Base-by-base conservation (phyloP, 2,888 invertebrate genomes). In the Lasioglossum villosulum region DNA sequence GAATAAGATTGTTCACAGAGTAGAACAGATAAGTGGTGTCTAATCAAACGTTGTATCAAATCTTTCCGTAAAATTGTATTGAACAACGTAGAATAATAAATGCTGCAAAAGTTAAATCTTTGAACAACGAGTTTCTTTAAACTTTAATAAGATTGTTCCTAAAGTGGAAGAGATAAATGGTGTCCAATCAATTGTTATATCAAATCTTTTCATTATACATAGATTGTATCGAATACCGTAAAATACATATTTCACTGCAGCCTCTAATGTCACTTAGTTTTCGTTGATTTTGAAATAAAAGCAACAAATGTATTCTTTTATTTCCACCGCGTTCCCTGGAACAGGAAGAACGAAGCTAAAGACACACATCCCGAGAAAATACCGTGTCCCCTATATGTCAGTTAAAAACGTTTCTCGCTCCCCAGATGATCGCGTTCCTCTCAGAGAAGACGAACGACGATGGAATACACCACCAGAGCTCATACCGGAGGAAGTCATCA, bases 391-490 rank as follows among this genome's bases (percentile, higher is more conserved):
- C 27, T 71, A 39, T 66, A 30, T 74, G 66, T 68, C 48, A 77
- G 1, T 12, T 23, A 10, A n/a, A 52, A 52, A 59, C n/a, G n/a
- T 59, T 71, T 80, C 82, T 75, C 81, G 76, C 68, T 86, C 30
- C 66, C 12, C 78, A 93, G 94, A 93, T 27, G 92, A 93, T 73
- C 91, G 89, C 52, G 82, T 86, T 27, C 72, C 87, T 48, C 91
- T 90, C 42, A 84, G 88, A 59, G 89, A 91, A 76, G 76, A 90
- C 48, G 93, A 92, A 78, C 90, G 86, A 82, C 91, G 92, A 70
- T 91, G 92, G 90, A 93, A 93, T 78, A 93, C 92, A 39, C 93
- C 93, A 27, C 91, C 92, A 4, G 90, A 92, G 83, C 87, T 92
- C 56, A 92, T 88, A 76, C 87, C 92, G 10, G 91, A 89, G 71